Evolutionary conservation across 2,113 vertebrate genomes (phyloP).

Genomic region (Thunnus thynnus): DNA sequence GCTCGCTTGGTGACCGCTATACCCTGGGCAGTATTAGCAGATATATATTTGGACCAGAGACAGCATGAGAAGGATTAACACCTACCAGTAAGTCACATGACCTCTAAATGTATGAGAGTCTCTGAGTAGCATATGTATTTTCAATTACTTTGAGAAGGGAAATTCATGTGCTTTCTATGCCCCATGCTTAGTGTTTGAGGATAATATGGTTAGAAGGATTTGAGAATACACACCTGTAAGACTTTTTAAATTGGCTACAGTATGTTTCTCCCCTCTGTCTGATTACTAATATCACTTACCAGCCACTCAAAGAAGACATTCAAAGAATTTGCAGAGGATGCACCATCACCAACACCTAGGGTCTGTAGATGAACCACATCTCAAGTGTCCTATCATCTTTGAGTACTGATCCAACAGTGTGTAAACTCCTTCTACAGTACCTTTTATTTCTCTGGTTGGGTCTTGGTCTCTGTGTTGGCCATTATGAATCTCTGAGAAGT

Average conservation of each 20-base stretch:
- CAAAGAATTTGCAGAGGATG: not conserved
- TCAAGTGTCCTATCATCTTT: not conserved
- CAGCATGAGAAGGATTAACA: constrained; percentile 78
- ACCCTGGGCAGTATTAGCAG: constrained; percentile 69
- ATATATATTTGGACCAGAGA: constrained; percentile 80
- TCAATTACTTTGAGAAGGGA: not conserved
- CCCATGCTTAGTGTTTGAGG: not conserved
- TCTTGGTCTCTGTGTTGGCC: not conserved
- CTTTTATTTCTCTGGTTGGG: not conserved
- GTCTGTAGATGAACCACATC: constrained; percentile 3
- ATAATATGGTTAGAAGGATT: not conserved
- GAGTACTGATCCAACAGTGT: not conserved
- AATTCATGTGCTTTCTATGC: not conserved
- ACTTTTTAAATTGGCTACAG: not conserved
- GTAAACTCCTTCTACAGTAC: not conserved
- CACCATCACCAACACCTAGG: not conserved
- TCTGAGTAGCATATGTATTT: constrained; percentile 45
- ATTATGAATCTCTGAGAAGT: not conserved
- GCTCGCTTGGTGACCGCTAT: constrained; percentile 53
- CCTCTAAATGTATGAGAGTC: constrained; percentile 54
- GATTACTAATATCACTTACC: not conserved
- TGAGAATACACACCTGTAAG: not conserved
- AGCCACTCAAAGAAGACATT: not conserved
- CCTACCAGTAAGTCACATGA: constrained; percentile 67
- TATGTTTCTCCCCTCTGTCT: not conserved